Percentiles rank a stretch among this genome's conserved stretches.
Conservation (phyloP, 2,113 vertebrate genomes). For the Labrus mixtus region DNA sequence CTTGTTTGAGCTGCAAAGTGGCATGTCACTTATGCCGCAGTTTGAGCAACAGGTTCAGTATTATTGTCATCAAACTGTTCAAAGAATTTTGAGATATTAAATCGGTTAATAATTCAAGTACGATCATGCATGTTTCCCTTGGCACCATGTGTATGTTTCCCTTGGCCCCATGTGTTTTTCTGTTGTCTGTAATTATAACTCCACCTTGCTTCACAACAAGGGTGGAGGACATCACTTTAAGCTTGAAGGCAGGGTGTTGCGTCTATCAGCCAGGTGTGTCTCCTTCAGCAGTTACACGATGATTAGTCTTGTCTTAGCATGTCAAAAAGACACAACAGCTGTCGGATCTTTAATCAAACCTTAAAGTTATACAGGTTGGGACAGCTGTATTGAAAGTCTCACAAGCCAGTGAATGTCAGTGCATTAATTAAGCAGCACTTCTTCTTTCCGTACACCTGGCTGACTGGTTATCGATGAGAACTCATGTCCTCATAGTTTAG, state of each 20-base stretch:
- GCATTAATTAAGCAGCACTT: neutral
- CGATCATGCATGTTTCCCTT: conserved; percentile 14
- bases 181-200: conserved; percentile 16
- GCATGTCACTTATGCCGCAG: neutral
- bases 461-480: neutral
- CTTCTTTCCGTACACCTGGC: neutral
- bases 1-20: neutral
- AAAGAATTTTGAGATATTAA: neutral
- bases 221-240: conserved; percentile 15
- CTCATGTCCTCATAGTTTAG: neutral
- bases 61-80: neutral
- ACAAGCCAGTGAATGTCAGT: neutral
- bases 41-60: conserved; percentile 6
- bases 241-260: conserved; percentile 40
- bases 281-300: neutral
- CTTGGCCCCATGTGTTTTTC: conserved; percentile 9
- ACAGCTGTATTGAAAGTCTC: neutral
- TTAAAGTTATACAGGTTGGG: neutral
- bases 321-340: conserved; percentile 24
- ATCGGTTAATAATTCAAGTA: neutral
- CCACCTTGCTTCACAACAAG: conserved; percentile 27
- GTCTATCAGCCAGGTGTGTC: too few species aligned
- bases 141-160: neutral
- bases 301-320: conserved; percentile 22
- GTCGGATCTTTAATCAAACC: conserved; percentile 1